Percentiles rank a stretch among this genome's conserved stretches.
Conservation (phyloP, 2,888 invertebrate genomes). For the Drosophila longiperda region DNA sequence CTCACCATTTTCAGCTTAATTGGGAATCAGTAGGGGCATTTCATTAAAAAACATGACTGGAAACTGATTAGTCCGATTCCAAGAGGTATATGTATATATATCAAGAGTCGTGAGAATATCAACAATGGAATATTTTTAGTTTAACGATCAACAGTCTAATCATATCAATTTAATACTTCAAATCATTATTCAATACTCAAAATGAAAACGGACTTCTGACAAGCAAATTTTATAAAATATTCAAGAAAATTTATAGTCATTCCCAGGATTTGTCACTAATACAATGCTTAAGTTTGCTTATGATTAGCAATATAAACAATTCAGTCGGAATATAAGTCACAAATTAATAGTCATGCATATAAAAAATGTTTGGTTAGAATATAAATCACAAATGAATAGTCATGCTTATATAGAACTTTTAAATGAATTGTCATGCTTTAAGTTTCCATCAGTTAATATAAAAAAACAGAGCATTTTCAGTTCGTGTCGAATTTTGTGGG, state of each 20-base stretch:
- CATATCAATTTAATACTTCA: not conserved
- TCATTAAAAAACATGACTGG: too few species aligned
- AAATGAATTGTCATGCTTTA: not conserved
- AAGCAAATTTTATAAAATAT: not conserved
- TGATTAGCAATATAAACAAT: not conserved
- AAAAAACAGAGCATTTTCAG: slow-evolving; percentile 35
- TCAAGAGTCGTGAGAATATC: not conserved
- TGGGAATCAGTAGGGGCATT: not conserved
- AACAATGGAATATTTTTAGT: not conserved
- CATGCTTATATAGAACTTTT: not conserved
- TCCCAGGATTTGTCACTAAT: not conserved
- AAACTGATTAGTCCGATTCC: not conserved
- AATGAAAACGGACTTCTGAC: not conserved
- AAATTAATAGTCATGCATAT: not conserved
- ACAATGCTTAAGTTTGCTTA: not conserved
- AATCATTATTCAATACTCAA: not conserved
- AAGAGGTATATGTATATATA: not conserved
- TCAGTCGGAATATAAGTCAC: not conserved
- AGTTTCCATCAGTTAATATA: too few species aligned
- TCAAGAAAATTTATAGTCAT: not conserved
- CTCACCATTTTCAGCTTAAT: not conserved
- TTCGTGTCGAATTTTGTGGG: slow-evolving; percentile 13
- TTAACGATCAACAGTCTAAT: too few species aligned
- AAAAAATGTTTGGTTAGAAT: not conserved
- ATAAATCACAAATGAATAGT: not conserved